Evolutionary conservation across 1,140 invertebrate species (phyloP), one percentile per base, ranked within the genome.

Genomic region (Pemphigus obesinymphae): DNA sequence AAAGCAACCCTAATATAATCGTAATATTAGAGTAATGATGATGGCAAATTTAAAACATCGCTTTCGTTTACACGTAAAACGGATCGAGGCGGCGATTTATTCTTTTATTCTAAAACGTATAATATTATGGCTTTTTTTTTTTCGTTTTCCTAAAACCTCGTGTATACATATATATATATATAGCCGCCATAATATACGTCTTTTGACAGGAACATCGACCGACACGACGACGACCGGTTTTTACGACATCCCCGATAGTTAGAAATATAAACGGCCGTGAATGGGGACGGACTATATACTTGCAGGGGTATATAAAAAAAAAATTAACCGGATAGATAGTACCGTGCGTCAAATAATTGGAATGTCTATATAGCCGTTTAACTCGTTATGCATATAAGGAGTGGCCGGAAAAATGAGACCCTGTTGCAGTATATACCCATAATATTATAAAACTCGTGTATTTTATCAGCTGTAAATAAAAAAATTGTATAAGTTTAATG

Each of bases 1-100:
- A 70, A 70, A 70, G 15, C 40, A 70, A 70, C 68, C 68, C 68
- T 70, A 70, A 43, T 70, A 70, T 26, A 40, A 43, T 23, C n/a
- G 37, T 68, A 17, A 68, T 68, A 43, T 23, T 15, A 45, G 1
- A 45, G 8, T 70, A 17, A 45, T 29, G 15, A 70, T 15, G 68
- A 70, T 45, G 23, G 23, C 66, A 17, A 45, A 29, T 34, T 45
- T 17, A 26, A 70, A 17, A 70, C 66, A 11, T 45, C 37, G 26
- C 29, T 2, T 53, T n/a, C 3, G 63, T 40, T 13, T 68, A 68
- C n/a, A 17, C 61, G 34, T 40, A 20, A 66, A 66, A 66, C 37
- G 31, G 63, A 37, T 34, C 31, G 20, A n/a, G 63, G 20, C 63
- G 31, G n/a, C 20, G 5, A 43, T 68, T 13, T 11, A 2, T 43